These are phyloP conservation scores for Hippocampus barbouri DNA, from an alignment of 2,113 vertebrate species.

Conservation along the genomic window DNA sequence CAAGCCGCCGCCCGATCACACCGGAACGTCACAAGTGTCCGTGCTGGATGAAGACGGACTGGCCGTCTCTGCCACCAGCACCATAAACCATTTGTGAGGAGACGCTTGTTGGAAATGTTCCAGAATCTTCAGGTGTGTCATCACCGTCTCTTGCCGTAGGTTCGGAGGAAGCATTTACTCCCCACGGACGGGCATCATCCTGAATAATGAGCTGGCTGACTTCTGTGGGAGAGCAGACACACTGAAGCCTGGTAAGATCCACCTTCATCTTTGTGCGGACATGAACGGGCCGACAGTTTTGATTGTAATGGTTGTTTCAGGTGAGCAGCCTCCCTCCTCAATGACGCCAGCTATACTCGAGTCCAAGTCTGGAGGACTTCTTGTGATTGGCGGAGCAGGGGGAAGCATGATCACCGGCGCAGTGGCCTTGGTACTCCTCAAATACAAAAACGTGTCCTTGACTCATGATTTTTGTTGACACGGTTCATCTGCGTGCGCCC, in stretches of 20 bases:
- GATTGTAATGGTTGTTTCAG: slow-evolving; percentile 47
- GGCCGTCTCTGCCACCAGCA: slow-evolving; percentile 85
- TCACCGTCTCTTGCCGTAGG: slow-evolving; percentile 54
- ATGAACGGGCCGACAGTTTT: not conserved
- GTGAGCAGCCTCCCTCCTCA: slow-evolving; percentile 86
- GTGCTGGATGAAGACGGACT: slow-evolving; percentile 79
- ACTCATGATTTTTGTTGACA: slow-evolving; percentile 19
- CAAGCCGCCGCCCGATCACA: slow-evolving; percentile 18
- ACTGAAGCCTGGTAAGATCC: slow-evolving; percentile 67
- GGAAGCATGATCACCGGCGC: slow-evolving; percentile 79
- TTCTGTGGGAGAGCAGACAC: slow-evolving; percentile 71
- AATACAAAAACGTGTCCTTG: not conserved
- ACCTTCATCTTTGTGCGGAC: not conserved
- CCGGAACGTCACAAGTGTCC: slow-evolving; percentile 77
- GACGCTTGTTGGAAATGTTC: not conserved
- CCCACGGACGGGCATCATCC: slow-evolving; percentile 81
- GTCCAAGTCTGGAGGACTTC: slow-evolving; percentile 65
- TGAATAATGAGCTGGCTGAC: slow-evolving; percentile 91
- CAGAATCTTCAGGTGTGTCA: not conserved
- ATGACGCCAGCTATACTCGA: slow-evolving; percentile 85
- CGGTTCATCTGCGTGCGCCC: not conserved
- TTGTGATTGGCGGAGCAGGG: slow-evolving; percentile 87
- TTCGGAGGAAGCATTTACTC: slow-evolving; percentile 90
- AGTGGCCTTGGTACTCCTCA: slow-evolving; percentile 75
- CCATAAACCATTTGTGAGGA: slow-evolving; percentile 84